Conservation (phyloP, 2,113 vertebrate genomes). For the Cyrtonyx montezumae region DNA sequence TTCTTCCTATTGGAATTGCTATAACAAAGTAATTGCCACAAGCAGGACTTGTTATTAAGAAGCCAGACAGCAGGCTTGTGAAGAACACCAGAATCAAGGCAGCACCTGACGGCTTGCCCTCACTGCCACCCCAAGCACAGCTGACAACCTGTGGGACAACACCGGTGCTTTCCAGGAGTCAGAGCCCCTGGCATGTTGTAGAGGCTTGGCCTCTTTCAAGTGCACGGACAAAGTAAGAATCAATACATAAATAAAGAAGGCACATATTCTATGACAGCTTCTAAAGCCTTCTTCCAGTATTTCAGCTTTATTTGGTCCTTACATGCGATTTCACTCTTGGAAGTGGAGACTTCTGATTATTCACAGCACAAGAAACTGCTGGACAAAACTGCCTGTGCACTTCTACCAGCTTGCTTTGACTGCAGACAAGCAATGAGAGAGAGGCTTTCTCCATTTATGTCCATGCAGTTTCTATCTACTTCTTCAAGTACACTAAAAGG, state of each 20-base stretch:
- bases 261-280: accelerated
- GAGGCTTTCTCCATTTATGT: not conserved
- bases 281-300: not conserved
- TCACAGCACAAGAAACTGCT: not conserved
- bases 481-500: not conserved
- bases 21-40: not conserved
- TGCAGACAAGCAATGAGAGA: not conserved
- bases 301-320: not conserved
- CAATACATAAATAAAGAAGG: not conserved
- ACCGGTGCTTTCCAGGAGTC: not conserved
- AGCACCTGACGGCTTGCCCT: not conserved
- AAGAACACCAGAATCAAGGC: not conserved
- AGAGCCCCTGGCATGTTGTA: not conserved
- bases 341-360: not conserved
- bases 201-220: not conserved
- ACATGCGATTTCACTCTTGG: not conserved
- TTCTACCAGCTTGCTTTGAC: not conserved
- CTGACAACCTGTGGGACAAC: not conserved
- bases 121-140: accelerated
- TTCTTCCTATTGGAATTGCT: not conserved
- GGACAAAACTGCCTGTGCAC: not conserved
- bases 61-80: not conserved
- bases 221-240: not conserved
- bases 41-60: not conserved
- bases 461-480: not conserved